phyloP scores from a whole-genome alignment of 2,113 vertebrate genomes.

The Hucho hucho region DNA sequence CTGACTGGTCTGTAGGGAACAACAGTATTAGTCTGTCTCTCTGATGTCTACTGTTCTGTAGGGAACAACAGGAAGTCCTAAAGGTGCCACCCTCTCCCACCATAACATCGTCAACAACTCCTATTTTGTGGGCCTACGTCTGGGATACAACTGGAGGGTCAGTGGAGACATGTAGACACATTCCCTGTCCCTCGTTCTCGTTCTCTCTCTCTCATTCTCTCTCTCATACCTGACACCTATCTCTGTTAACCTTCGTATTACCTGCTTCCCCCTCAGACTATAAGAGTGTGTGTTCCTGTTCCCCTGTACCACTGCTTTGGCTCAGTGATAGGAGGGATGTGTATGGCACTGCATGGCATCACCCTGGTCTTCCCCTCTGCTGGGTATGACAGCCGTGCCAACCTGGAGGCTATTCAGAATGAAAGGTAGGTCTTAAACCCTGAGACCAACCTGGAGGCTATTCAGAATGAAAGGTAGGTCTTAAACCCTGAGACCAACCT shows the following conservation, averaged over 20 bases:
- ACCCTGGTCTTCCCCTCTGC: conserved; percentile 77
- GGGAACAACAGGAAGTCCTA: conserved; percentile 92
- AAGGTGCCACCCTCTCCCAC: conserved; percentile 89
- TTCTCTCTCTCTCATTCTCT: no score
- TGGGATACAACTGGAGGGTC: conserved; percentile 73
- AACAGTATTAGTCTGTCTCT: no score
- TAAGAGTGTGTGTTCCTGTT: conserved; percentile 70
- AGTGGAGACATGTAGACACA: conserved; percentile 41
- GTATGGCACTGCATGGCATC: conserved; percentile 76
- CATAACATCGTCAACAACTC: conserved; percentile 92
- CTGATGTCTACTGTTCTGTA: conserved; percentile 46
- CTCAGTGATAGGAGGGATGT: conserved; percentile 80
- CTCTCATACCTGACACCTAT: background rate
- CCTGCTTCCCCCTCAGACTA: conserved; percentile 54
- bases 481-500: conserved; percentile 56
- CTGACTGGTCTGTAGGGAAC: no score
- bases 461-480: conserved; percentile 63
- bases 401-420: conserved; percentile 75
- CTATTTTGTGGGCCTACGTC: conserved; percentile 70
- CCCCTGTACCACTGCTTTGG: conserved; percentile 93
- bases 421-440: conserved; percentile 35
- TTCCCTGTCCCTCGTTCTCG: no score
- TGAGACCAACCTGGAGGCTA: conserved; percentile 67
- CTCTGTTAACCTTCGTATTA: background rate
- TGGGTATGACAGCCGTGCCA: conserved; percentile 76